These are phyloP conservation scores for Lochmaea crataegi DNA, from an alignment of 2,888 invertebrate species.

Conservation along the genomic window DNA sequence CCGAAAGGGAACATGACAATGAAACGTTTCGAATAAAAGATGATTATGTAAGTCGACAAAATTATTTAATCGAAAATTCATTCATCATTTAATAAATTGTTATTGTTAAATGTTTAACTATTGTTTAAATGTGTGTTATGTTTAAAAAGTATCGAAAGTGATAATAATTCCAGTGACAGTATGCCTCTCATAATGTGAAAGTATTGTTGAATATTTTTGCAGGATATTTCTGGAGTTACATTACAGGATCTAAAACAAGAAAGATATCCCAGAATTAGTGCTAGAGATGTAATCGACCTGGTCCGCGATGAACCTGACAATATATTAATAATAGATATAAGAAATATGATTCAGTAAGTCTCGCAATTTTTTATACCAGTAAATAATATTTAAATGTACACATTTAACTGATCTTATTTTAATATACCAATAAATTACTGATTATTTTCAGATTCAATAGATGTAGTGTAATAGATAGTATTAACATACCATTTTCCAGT, in stretches of 20 bases:
- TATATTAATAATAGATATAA: slow-evolving; percentile 76
- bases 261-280: slow-evolving; percentile 85
- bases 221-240: slow-evolving; percentile 79
- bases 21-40: slow-evolving; percentile 48
- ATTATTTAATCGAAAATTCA: background rate
- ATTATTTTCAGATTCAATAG: slow-evolving; percentile 74
- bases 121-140: too few relatives aligned
- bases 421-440: background rate
- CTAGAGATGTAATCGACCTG: slow-evolving; percentile 83
- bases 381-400: slow-evolving; percentile 5
- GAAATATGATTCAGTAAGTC: slow-evolving; percentile 72
- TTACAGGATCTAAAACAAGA: slow-evolving; percentile 78
- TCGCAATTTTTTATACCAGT: too few relatives aligned
- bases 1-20: slow-evolving; percentile 82
- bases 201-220: slow-evolving; percentile 43
- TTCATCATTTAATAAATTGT: too few relatives aligned
- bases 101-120: too few relatives aligned
- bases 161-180: too few relatives aligned
- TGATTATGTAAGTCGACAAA: slow-evolving; percentile 51
- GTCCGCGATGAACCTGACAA: slow-evolving; percentile 71
- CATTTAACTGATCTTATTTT: slow-evolving; percentile 21
- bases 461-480: slow-evolving; percentile 82
- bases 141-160: too few relatives aligned
- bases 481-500: slow-evolving; percentile 89
- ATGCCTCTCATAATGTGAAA: background rate